Evolutionary conservation across 92 coral and sea anemone species (phyloP).

Genomic region (Porites evermanni): DNA sequence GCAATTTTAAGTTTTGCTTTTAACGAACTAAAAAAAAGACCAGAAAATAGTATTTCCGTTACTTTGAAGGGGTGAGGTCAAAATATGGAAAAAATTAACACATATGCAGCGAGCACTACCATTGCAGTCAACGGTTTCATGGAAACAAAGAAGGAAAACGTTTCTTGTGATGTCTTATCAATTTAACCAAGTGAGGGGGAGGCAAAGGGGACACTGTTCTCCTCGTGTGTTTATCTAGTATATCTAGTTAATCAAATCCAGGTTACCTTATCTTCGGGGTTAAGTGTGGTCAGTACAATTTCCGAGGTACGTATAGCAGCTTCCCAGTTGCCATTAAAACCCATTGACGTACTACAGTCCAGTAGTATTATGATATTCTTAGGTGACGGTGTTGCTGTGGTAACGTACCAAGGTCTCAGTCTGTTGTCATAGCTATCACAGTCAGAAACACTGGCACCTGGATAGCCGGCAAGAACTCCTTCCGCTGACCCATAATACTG

Average conservation of each 20-base stretch:
- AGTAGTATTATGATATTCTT: constrained; percentile 80
- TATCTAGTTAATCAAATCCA: not conserved
- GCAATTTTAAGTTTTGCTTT: no score
- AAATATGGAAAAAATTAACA: no score
- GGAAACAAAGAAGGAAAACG: no score
- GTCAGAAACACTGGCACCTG: constrained; percentile 25
- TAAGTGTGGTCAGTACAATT: constrained; percentile 58
- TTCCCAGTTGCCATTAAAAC: constrained; percentile 32
- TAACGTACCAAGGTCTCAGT: constrained; percentile 85
- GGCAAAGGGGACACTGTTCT: no score
- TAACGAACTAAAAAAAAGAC: no score
- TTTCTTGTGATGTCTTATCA: no score
- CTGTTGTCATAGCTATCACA: constrained; percentile 79
- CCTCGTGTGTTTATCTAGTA: no score
- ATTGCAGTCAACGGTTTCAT: no score
- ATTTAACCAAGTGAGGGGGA: no score
- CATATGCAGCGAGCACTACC: no score
- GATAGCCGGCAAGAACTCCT: constrained; percentile 65
- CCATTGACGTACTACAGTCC: constrained; percentile 88
- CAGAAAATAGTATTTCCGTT: no score
- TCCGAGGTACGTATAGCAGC: constrained; percentile 64
- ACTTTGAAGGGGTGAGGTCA: no score
- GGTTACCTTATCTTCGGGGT: constrained; percentile 75
- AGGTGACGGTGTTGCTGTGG: constrained; percentile 71
- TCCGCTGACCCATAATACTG: constrained; percentile 90